Conservation (phyloP, 2,888 invertebrate genomes). For the Meghimatium bilineatum region DNA sequence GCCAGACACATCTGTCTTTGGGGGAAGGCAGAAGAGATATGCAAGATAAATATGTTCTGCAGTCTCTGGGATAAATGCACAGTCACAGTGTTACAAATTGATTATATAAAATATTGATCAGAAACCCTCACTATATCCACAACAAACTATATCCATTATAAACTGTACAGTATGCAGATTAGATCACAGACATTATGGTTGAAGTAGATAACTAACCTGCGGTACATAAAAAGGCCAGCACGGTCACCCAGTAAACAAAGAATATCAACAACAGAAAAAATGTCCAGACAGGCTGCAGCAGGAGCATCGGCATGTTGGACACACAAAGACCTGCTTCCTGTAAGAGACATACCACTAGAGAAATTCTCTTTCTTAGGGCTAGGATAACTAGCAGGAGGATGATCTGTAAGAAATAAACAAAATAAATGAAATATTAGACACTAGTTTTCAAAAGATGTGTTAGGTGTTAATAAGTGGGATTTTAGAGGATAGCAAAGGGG, state of each 20-base stretch:
- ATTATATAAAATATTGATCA: too few relatives aligned
- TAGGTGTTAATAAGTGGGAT: too few relatives aligned
- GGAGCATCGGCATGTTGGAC: constrained; percentile 88
- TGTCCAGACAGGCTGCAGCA: constrained; percentile 85
- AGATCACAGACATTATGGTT: too few relatives aligned
- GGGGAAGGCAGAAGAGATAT: too few relatives aligned
- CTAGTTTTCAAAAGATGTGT: not conserved
- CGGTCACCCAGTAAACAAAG: constrained; percentile 90
- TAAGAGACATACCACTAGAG: constrained; percentile 86
- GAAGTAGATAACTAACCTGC: constrained; percentile 80
- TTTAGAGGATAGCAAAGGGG: too few relatives aligned
- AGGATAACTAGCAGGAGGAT: constrained; percentile 84
- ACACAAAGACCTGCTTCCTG: constrained; percentile 93
- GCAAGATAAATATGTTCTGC: too few relatives aligned
- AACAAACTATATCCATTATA: too few relatives aligned
- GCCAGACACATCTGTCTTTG: too few relatives aligned
- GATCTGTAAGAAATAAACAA: constrained; percentile 59
- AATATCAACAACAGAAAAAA: constrained; percentile 87
- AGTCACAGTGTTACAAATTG: too few relatives aligned
- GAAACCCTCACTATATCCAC: too few relatives aligned
- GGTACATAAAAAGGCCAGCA: constrained; percentile 86
- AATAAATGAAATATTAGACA: not conserved
- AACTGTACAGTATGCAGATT: too few relatives aligned
- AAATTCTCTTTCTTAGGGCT: constrained; percentile 80
- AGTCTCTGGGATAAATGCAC: too few relatives aligned